Evolutionary conservation across 2,888 invertebrate species (phyloP), one percentile per base, ranked within the genome.

Genomic region (Caenorhabditis parvicauda): DNA sequence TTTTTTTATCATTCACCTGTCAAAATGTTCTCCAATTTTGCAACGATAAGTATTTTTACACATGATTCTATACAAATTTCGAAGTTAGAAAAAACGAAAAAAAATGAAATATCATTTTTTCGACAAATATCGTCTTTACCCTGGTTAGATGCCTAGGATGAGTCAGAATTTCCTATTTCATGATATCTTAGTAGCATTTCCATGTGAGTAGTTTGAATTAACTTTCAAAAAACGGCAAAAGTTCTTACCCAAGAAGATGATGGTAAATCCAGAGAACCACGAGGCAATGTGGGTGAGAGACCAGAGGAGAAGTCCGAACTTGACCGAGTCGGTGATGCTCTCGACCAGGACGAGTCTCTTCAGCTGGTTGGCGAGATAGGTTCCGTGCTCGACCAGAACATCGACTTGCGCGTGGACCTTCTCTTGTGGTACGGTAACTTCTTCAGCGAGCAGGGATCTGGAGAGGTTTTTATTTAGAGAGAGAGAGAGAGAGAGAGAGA

Each of bases 201-300:
- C 22, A 45, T 17, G n/a, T 37, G 3, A 54, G n/a, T n/a, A 2
- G 17, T 2, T 14, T 52, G 9, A 48, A 28, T 22, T 14, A 29
- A n/a, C n/a, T n/a, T n/a, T n/a, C n/a, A n/a, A n/a, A n/a, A n/a
- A n/a, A n/a, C n/a, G n/a, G n/a, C n/a, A n/a, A n/a, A n/a, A n/a
- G n/a, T n/a, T n/a, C n/a, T n/a, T 83, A 92, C 94, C 90, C 82
- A 96, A 88, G 82, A 95, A 93, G 82, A 96, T 88, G 79, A 98
- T 88, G 76, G 95, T 94, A 89, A 96, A 91, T 84, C 95, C 96
- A 85, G 96, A 96, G 87, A 98, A 95, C 91, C 93, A 95, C 80
- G 93, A 89, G 81, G 96, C 96, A 81, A 96, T 87, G 84, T 95
- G 96, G 63, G 96, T 96, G 84, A 96, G 87, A 81, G 90, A 89